These are phyloP conservation scores for Drosophila guanche DNA, from an alignment of 1,140 invertebrate species.

Conservation along the genomic window DNA sequence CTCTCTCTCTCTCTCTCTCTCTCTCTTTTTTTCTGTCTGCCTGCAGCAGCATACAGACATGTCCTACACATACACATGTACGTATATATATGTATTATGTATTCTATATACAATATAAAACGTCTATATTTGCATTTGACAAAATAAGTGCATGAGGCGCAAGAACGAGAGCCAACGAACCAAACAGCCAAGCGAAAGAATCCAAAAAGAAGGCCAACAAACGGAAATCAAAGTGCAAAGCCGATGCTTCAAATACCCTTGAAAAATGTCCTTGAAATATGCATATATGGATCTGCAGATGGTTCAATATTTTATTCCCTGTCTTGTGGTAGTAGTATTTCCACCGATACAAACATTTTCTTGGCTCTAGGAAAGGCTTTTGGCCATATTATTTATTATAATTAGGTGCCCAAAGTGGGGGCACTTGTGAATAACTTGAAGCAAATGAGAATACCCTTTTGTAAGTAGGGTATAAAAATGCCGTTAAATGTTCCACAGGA, in stretches of 20 bases:
- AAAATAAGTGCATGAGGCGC: constrained; percentile 73
- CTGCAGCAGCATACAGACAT: constrained; percentile 28
- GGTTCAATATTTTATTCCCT: too few species aligned
- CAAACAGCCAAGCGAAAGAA: background rate
- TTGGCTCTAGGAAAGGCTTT: too few species aligned
- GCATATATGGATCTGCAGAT: too few species aligned
- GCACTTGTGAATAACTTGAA: too few species aligned
- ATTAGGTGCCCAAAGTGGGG: too few species aligned
- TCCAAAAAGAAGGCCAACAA: constrained; percentile 17
- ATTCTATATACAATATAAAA: constrained; percentile 47
- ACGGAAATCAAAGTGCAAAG: too few species aligned
- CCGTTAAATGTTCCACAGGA: constrained; percentile 48
- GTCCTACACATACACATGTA: constrained; percentile 19
- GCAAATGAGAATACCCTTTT: too few species aligned
- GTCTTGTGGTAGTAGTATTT: too few species aligned
- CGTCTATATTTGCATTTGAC: constrained; percentile 80
- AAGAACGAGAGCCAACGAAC: constrained; percentile 8
- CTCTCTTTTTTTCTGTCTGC: constrained; percentile 42
- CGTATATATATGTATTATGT: constrained; percentile 14
- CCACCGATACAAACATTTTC: too few species aligned
- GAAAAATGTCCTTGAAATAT: too few species aligned
- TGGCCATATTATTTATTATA: too few species aligned
- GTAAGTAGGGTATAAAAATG: constrained; percentile 22
- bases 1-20: background rate
- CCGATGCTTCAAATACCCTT: too few species aligned